Evolutionary conservation across 37 sponge, comb jelly and placozoan genomes (phyloP).

Genomic region (Crambe crambe): DNA sequence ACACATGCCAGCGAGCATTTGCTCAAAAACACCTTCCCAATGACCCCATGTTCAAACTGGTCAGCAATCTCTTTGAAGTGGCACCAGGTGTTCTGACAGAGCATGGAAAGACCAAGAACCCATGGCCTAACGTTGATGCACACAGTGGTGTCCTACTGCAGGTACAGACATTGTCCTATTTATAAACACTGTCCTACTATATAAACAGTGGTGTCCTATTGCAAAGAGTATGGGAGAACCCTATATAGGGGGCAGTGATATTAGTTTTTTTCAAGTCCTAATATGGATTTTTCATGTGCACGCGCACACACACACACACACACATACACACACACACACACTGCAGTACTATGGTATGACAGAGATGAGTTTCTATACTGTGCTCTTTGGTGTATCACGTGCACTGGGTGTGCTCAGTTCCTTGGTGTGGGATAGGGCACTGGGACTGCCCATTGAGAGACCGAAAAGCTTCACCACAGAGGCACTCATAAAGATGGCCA

Average conservation of each 20-base stretch:
- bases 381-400: constrained; percentile 98
- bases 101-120: constrained; percentile 97
- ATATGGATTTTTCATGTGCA: no score
- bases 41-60: constrained; percentile 92
- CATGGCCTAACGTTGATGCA: constrained; percentile 99
- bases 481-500: constrained; percentile 78
- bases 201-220: background rate
- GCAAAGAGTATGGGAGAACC: background rate
- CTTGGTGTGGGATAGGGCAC: constrained; percentile 95
- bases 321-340: no score
- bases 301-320: no score
- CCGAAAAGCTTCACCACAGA: constrained; percentile 97
- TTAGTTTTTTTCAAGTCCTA: no score
- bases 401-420: constrained; percentile 98
- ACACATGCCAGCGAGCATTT: constrained; percentile 95
- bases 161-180: no score
- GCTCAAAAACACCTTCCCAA: constrained; percentile 96
- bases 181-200: constrained; percentile 6
- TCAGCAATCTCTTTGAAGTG: constrained; percentile 74
- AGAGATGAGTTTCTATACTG: constrained; percentile 99
- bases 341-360: constrained; percentile 93
- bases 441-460: constrained; percentile 96
- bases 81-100: constrained; percentile 88
- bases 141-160: constrained; percentile 96
- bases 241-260: no score